Percentiles rank a stretch among this genome's conserved stretches.
Evolutionary conservation across 2,113 vertebrate genomes (phyloP).

Genomic region (Talpa occidentalis): DNA sequence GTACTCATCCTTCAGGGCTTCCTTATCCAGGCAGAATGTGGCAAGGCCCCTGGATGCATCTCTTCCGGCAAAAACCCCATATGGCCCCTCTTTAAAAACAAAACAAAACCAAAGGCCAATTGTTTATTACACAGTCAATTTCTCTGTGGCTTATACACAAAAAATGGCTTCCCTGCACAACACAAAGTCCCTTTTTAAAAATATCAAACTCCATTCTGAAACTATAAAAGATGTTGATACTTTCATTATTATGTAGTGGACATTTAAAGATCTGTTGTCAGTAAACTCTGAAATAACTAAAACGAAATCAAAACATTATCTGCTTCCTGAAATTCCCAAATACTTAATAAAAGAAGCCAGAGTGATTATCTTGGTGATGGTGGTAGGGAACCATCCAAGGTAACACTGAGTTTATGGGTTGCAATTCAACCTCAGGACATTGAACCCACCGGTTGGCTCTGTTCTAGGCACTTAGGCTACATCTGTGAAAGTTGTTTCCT

Average conservation of each 20-base stretch:
- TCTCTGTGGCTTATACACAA: neutral
- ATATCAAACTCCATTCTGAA: conserved; percentile 27
- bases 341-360: conserved; percentile 31
- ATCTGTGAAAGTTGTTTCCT: conserved; percentile 16
- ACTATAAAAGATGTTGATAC: neutral
- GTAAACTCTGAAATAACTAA: neutral
- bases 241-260: neutral
- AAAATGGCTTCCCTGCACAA: conserved; percentile 49
- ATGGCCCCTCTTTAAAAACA: conserved; percentile 93
- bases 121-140: conserved; percentile 56
- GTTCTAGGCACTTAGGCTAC: neutral
- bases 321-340: neutral
- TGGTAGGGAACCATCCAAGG: neutral
- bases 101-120: conserved; percentile 70
- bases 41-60: conserved; percentile 97
- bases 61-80: conserved; percentile 97
- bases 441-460: conserved; percentile 5
- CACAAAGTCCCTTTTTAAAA: neutral
- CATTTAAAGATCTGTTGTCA: neutral
- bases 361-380: neutral
- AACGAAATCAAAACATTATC: conserved; percentile 7
- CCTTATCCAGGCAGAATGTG: conserved; percentile 97
- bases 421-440: conserved; percentile 40
- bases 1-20: conserved; percentile 93
- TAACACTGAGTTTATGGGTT: conserved; percentile 32